phyloP scores from a whole-genome alignment of 2,797 vertebrate genomes.

The Enteromius paludinosus region DNA sequence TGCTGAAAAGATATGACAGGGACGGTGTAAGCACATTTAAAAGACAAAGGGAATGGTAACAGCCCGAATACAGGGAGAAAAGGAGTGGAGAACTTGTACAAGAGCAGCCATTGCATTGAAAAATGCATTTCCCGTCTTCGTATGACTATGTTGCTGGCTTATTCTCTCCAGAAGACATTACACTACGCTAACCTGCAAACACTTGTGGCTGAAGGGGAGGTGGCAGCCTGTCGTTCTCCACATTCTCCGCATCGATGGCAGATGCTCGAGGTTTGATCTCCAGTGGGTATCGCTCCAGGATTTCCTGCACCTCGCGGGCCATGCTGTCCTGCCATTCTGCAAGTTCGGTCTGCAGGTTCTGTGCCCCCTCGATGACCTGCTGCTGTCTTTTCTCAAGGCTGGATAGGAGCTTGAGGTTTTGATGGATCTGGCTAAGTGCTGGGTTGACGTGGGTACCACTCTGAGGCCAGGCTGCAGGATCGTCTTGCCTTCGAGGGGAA shows the following conservation, averaged over 20 bases:
- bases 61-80: background rate
- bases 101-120: background rate
- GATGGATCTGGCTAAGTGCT: conserved; percentile 82
- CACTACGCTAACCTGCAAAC: conserved; percentile 82
- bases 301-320: conserved; percentile 85
- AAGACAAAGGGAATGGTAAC: background rate
- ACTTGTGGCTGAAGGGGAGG: conserved; percentile 91
- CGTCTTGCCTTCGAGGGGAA: conserved; percentile 83
- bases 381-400: conserved; percentile 87
- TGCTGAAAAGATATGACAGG: background rate
- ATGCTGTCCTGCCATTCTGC: conserved; percentile 88
- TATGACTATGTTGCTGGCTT: conserved; percentile 5
- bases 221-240: conserved; percentile 89
- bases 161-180: background rate
- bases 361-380: conserved; percentile 83
- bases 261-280: conserved; percentile 82
- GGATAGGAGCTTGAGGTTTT: conserved; percentile 88
- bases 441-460: conserved; percentile 68
- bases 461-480: conserved; percentile 76
- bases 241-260: conserved; percentile 90
- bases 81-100: background rate
- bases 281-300: conserved; percentile 89
- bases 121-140: conserved; percentile 14
- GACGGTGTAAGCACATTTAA: background rate
- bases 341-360: conserved; percentile 87